These are phyloP conservation scores for Tachyglossus aculeatus DNA, from an alignment of 2,797 vertebrate genomes.

Conservation along the genomic window DNA sequence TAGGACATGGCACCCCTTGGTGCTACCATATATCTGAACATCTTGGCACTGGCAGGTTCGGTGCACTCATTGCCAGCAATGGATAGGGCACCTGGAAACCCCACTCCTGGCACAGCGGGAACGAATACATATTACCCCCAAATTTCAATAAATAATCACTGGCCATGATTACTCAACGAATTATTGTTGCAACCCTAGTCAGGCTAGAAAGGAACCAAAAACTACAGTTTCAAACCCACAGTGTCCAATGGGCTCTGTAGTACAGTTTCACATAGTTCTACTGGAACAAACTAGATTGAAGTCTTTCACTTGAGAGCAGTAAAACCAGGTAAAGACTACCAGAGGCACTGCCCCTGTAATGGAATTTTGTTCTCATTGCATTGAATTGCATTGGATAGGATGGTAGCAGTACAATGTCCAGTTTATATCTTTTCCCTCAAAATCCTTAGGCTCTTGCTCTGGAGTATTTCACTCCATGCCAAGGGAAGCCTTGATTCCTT, in stretches of 20 bases:
- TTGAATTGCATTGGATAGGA: constrained; percentile 93
- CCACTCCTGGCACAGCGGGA: constrained; percentile 33
- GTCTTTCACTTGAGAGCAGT: constrained; percentile 80
- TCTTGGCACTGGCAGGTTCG: constrained; percentile 59
- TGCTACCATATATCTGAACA: constrained; percentile 42
- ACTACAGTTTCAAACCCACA: constrained; percentile 66
- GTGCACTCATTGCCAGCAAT: constrained; percentile 73
- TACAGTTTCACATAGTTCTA: constrained; percentile 75
- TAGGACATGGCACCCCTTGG: constrained; percentile 21
- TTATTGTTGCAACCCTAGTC: constrained; percentile 63
- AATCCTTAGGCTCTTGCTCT: constrained; percentile 53
- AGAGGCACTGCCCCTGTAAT: constrained; percentile 78
- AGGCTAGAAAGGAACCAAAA: constrained; percentile 63
- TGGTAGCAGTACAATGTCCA: constrained; percentile 83
- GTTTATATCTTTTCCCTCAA: constrained; percentile 65
- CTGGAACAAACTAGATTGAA: constrained; percentile 81
- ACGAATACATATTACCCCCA: constrained; percentile 37
- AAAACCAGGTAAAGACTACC: constrained; percentile 78
- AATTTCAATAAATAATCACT: constrained; percentile 73
- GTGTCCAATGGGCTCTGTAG: constrained; percentile 68
- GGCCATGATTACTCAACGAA: constrained; percentile 66
- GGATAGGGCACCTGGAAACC: constrained; percentile 62
- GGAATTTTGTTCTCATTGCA: constrained; percentile 82
- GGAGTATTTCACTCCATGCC: constrained; percentile 61
- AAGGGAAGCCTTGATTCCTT: constrained; percentile 43